phyloP scores from a whole-genome alignment of 1,140 invertebrate genomes.

The Sarcophaga peregrina region DNA sequence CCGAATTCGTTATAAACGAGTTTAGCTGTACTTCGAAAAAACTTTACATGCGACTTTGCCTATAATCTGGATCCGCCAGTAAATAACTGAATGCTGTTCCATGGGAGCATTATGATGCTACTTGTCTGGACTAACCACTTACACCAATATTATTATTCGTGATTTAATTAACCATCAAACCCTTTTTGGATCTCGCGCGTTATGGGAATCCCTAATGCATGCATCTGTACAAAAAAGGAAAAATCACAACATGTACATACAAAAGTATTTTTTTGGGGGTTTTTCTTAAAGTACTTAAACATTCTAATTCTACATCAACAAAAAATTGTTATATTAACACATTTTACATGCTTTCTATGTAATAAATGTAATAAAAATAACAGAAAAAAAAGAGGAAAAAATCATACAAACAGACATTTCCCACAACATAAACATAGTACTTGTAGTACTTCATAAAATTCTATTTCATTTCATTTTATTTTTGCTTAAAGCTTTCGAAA shows the following conservation, averaged over 20 bases:
- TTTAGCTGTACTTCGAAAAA: too few relatives aligned
- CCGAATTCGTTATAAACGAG: too few relatives aligned
- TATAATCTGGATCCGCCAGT: too few relatives aligned
- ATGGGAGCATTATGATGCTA: too few relatives aligned
- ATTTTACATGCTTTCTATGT: background rate
- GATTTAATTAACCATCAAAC: too few relatives aligned
- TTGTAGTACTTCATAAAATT: constrained; percentile 5
- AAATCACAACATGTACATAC: background rate
- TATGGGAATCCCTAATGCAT: too few relatives aligned
- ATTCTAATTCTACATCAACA: constrained; percentile 15
- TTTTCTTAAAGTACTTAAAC: constrained; percentile 10
- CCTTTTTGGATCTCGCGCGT: too few relatives aligned
- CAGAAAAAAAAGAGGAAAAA: background rate
- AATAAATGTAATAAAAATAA: too few relatives aligned
- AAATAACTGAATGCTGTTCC: too few relatives aligned
- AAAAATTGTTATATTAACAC: constrained; percentile 2
- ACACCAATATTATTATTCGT: too few relatives aligned
- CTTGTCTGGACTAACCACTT: too few relatives aligned
- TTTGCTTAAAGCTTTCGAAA: background rate
- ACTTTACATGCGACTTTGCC: too few relatives aligned
- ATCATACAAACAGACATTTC: background rate
- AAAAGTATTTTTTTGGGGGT: background rate
- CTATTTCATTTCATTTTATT: background rate
- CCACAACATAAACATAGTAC: constrained; percentile 1
- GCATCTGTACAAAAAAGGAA: background rate